These are phyloP conservation scores for Dioctria linearis DNA, from an alignment of 2,888 invertebrate species.

Conservation along the genomic window DNA sequence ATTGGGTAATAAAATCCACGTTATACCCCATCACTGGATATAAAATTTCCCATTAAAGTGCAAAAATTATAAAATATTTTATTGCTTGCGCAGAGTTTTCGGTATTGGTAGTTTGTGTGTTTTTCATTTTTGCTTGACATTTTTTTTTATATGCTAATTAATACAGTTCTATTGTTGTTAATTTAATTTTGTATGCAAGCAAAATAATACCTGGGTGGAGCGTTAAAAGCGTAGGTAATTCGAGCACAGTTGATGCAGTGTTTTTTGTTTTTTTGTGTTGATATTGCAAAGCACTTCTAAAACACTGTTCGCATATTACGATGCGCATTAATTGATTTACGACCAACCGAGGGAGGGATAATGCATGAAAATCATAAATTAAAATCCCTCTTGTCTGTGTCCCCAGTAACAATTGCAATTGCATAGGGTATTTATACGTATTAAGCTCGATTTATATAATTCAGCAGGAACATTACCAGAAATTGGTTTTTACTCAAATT, in stretches of 20 bases:
- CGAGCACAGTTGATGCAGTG: neutral
- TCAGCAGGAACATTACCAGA: no score
- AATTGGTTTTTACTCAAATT: no score
- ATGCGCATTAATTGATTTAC: slow-evolving; percentile 30
- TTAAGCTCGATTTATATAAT: no score
- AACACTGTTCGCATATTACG: neutral
- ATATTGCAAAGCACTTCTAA: neutral
- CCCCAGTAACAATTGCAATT: no score
- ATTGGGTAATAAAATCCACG: slow-evolving; percentile 1
- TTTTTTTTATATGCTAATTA: slow-evolving; percentile 13
- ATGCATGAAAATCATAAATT: slow-evolving; percentile 34
- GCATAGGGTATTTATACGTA: no score
- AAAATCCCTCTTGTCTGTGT: neutral
- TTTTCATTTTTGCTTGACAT: neutral
- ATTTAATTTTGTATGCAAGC: slow-evolving; percentile 32
- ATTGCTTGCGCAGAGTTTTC: neutral
- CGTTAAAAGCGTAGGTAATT: neutral
- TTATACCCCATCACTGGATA: neutral
- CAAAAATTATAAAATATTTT: neutral
- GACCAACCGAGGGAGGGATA: neutral
- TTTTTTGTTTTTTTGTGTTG: neutral
- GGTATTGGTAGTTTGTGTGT: neutral
- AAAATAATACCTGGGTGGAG: neutral
- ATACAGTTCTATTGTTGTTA: slow-evolving; percentile 44
- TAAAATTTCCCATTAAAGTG: slow-evolving; percentile 19